A percentile compares a stretch with the other conserved stretches of the same genome.
Conservation (phyloP, 2,888 invertebrate species). For the Cremastinae sp. region DNA sequence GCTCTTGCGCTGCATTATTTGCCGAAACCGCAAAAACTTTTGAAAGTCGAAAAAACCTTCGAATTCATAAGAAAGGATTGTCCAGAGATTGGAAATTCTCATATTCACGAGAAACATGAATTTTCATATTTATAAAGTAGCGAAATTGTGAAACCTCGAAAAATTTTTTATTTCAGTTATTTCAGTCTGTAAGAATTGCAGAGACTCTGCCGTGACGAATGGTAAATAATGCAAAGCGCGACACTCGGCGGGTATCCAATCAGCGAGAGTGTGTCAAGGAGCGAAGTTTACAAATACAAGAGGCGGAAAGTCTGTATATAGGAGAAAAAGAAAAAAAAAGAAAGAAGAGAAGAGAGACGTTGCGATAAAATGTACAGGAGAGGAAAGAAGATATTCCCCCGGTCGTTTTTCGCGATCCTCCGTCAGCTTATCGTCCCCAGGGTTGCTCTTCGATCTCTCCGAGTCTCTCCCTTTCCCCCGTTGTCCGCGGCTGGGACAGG, state of each 20-base stretch:
- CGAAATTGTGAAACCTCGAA: not conserved
- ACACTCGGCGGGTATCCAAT: constrained; percentile 17
- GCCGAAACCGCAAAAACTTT: no score
- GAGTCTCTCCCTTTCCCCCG: constrained; percentile 13
- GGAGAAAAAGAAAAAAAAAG: not conserved
- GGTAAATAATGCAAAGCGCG: constrained; percentile 42
- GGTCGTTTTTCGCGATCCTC: constrained; percentile 8
- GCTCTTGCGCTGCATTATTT: constrained; percentile 17
- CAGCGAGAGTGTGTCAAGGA: constrained; percentile 22
- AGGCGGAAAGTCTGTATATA: constrained; percentile 5
- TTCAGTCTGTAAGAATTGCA: not conserved
- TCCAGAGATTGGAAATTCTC: not conserved
- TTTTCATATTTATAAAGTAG: not conserved
- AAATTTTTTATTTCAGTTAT: no score
- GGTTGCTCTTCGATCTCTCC: constrained; percentile 16
- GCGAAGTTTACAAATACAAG: not conserved
- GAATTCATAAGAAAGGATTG: not conserved
- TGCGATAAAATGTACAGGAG: constrained; percentile 42
- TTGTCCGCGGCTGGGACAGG: not conserved
- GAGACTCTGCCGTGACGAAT: not conserved
- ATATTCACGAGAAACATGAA: not conserved
- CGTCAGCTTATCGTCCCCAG: constrained; percentile 40
- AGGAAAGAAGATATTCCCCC: constrained; percentile 2
- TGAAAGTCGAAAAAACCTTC: not conserved
- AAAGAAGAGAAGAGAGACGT: not conserved